These are phyloP conservation scores for Rhamphomyia laevipes DNA, from an alignment of 2,888 invertebrate species.

Conservation along the genomic window DNA sequence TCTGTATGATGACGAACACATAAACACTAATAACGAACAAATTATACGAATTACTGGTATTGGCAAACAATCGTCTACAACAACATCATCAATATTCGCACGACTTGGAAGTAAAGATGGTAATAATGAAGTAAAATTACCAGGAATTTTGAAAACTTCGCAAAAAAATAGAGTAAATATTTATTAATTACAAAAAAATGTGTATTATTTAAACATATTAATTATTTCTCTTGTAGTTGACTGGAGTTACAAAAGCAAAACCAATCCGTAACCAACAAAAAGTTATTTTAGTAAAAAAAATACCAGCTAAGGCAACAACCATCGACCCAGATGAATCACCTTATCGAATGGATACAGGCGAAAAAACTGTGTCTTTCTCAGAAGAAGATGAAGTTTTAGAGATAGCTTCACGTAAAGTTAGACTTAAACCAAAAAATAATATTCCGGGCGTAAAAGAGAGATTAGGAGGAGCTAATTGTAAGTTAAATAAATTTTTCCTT, in stretches of 20 bases:
- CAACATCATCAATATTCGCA: slow-evolving; percentile 31
- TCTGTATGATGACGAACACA: slow-evolving; percentile 18
- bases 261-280: slow-evolving; percentile 25
- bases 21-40: slow-evolving; percentile 17
- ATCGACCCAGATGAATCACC: slow-evolving; percentile 21
- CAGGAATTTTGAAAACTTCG: slow-evolving; percentile 32
- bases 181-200: not conserved
- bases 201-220: not conserved
- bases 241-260: slow-evolving; percentile 25
- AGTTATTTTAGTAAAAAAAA: slow-evolving; percentile 34
- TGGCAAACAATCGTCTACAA: slow-evolving; percentile 13
- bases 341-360: slow-evolving; percentile 20
- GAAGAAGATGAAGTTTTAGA: slow-evolving; percentile 37
- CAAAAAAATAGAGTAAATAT: not conserved
- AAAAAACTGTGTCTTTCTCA: slow-evolving; percentile 36
- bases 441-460: slow-evolving; percentile 22
- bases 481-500: no score
- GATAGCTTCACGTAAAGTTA: slow-evolving; percentile 24
- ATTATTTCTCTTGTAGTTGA: slow-evolving; percentile 14
- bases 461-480: slow-evolving; percentile 14
- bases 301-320: slow-evolving; percentile 28
- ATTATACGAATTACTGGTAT: slow-evolving; percentile 24
- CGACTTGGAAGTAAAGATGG: slow-evolving; percentile 29
- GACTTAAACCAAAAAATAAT: slow-evolving; percentile 14
- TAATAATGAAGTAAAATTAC: slow-evolving; percentile 15